Conservation (phyloP, 2,888 invertebrate genomes). For the Timema cristinae region DNA sequence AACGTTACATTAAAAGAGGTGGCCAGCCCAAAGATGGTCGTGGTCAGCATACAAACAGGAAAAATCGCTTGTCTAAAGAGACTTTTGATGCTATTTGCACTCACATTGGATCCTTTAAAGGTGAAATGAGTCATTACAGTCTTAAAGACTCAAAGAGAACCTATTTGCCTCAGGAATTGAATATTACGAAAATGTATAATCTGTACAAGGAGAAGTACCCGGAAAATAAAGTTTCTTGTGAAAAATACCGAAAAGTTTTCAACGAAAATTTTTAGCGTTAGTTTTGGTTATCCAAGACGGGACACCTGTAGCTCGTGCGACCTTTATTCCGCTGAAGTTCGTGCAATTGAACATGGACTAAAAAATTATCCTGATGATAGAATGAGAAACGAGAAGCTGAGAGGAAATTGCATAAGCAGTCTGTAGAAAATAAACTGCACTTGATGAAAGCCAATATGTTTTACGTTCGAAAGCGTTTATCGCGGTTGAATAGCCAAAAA, state of each 20-base stretch:
- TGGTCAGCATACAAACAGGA: not conserved
- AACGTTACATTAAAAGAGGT: not conserved
- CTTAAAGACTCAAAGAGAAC: not conserved
- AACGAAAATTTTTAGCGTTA: not conserved
- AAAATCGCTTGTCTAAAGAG: not conserved
- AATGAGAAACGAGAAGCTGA: too few relatives aligned
- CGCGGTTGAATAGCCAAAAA: not conserved
- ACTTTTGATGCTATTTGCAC: not conserved
- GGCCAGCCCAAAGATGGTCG: not conserved
- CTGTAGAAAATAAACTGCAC: slow-evolving; percentile 1
- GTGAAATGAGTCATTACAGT: not conserved
- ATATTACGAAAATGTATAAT: too few relatives aligned
- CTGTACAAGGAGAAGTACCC: too few relatives aligned
- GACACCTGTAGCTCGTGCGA: slow-evolving; percentile 2
- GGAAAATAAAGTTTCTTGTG: not conserved
- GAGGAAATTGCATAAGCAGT: not conserved
- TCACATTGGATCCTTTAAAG: not conserved
- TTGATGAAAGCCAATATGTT: slow-evolving; percentile 6
- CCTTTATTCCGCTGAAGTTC: not conserved
- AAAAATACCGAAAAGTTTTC: not conserved
- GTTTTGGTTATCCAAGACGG: slow-evolving; percentile 6
- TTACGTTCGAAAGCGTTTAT: not conserved
- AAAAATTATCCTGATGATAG: too few relatives aligned
- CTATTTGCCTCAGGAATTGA: not conserved
- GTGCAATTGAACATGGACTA: not conserved